Evolutionary conservation across 2,888 invertebrate species (phyloP), one percentile per base, ranked within the genome.

Genomic region (Amiota minor): DNA sequence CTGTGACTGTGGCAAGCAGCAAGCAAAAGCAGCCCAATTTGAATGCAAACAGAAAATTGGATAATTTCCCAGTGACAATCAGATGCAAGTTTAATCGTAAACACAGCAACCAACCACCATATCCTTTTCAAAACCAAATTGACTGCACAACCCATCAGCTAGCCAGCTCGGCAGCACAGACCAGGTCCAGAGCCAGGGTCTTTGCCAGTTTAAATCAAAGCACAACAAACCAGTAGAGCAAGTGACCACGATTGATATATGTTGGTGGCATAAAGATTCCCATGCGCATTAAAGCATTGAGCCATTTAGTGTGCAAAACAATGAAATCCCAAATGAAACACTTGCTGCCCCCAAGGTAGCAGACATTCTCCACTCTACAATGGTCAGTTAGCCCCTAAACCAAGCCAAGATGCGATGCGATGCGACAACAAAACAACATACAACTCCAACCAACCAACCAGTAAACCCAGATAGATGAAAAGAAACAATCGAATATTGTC

Each of bases 1-100:
- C 45, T 47, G 47, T 14, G 56, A 16, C 46, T 35, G 2, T 55
- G 12, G 14, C 65, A n/a, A 49, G 0, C 23, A 23, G 9, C 23
- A 23, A 61, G 9, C 47, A 45, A 61, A 73, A 53, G 76, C 72
- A 77, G 80, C 79, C 80, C 84, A 84, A 88, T 88, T 88, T 88
- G 86, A 89, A 88, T 88, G 86, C 86, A 81, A 82, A 82, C 83
- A 87, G 86, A 85, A 87, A 89, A 89, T 89, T 89, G 89, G 89
- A 87, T 89, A 88, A 89, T 89, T 89, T 88, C 89, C 89, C 88
- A 83, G 88, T 86, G 89, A 86, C 88, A 88, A 88, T 85, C 84
- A 86, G 80, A 68, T 68, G 20, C 67, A 68, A 68, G 18, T 20
- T 2, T 64, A 23, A 61, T 59, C 59, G 23, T 59, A 74, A 59